Evolutionary conservation across 2,888 invertebrate genomes (phyloP).

Genomic region (Ectemnius lituratus): DNA sequence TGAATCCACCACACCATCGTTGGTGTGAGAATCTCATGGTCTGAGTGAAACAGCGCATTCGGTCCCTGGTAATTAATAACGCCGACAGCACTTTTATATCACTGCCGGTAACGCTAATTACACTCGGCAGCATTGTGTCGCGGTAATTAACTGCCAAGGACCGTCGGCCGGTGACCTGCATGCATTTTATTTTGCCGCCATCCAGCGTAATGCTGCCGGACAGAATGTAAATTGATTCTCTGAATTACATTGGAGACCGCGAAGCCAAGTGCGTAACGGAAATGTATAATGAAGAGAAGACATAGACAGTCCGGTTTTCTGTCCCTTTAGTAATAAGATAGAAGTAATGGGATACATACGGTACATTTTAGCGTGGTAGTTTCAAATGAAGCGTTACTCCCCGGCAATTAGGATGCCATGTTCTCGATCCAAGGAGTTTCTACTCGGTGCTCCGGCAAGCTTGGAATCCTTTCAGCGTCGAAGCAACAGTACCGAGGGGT

Average conservation of each 20-base stretch:
- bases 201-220: not conserved
- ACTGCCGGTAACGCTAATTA: not conserved
- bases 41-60: too few species aligned
- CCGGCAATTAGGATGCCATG: too few species aligned
- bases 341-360: too few species aligned
- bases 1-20: not conserved
- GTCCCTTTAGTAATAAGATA: too few species aligned
- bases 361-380: too few species aligned
- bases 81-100: constrained; percentile 1
- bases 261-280: too few species aligned
- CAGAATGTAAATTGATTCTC: constrained; percentile 4
- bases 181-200: not conserved
- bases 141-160: not conserved
- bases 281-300: too few species aligned
- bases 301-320: too few species aligned
- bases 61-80: not conserved
- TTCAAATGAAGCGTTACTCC: too few species aligned
- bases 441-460: constrained; percentile 17
- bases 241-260: not conserved
- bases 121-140: constrained; percentile 5
- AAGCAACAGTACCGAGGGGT: not conserved
- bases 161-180: not conserved
- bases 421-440: constrained; percentile 11
- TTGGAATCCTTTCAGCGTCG: constrained; percentile 13
- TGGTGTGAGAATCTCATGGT: too few species aligned